Base-by-base conservation (phyloP, 2,888 invertebrate species). In the Ectobius pallidus region DNA sequence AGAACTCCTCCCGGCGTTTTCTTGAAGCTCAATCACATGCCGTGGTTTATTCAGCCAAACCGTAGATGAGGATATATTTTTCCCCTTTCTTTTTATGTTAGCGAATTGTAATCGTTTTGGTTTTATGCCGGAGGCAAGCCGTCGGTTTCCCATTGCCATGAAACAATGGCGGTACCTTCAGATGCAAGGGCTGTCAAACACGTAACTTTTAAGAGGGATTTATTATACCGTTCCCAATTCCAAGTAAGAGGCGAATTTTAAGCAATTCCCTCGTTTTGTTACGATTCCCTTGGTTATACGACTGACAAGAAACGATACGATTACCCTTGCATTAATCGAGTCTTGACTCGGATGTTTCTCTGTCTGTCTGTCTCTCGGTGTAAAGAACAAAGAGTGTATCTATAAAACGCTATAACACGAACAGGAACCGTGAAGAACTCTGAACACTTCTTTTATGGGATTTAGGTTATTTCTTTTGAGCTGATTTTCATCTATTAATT, bases 81-180 rank as follows among this genome's bases (percentile, higher is more conserved):
- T 34, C 34, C n/a, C n/a, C n/a, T n/a, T n/a, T n/a, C n/a, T n/a
- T n/a, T n/a, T 46, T 46, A 20, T 46, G 18, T 46, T 46, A 20
- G 18, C 6, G 46, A 20, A 11, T 22, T 52, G 3, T 52, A 22
- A 30, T 58, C 27, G 30, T n/a, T 58, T n/a, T 58, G 16, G 58
- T 58, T 58, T 58, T 58, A 58, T 30, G 58, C 58, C 58, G 27
- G 58, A n/a, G 58, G 58, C 58, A 58, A 58, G 14, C 58, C 30
- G 58, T 18, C 11, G 58, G 4, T 58, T 58, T 58, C 58, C 32
- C 58, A 58, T 58, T 18, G 58, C 30, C 27, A 58, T 58, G 30
- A 58, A 22, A 27, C 58, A n/a, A 4, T 58, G 58, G 14, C 30
- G 16, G 16, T 0, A 30, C 30, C 58, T 25, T 58, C 16, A 30